Evolutionary conservation across 2,888 invertebrate species (phyloP), one percentile per base, ranked within the genome.

Genomic region (Tinea pellionella): DNA sequence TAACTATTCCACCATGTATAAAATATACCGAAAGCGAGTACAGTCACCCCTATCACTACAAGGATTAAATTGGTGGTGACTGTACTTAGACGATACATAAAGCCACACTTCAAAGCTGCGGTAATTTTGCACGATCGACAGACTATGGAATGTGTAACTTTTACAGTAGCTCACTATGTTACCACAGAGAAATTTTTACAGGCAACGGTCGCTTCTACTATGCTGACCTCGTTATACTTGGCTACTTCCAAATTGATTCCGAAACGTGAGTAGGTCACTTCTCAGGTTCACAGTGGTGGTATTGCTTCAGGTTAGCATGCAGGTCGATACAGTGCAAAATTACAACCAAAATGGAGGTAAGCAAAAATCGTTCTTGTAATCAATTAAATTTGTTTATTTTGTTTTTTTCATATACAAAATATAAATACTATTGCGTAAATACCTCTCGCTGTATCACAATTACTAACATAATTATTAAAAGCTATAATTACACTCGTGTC

Each of bases 391-490:
- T 37, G 73, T 37, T 37, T 37, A 37, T 37, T 37, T 37, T 37
- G n/a, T n/a, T n/a, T n/a, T n/a, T n/a, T n/a, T n/a, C n/a, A n/a
- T 37, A 12, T 37, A 37, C 9, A 72, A 71, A 71, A 75, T 78
- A 79, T 76, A 78, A 80, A 76, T 79, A 78, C 75, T 77, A 81
- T n/a, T 80, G 80, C 82, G 79, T 82, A 78, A 47, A 70, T 79
- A 83, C 64, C 61, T 80, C 80, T 78, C 71, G 75, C 74, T 77
- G 77, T 84, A 86, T 84, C 84, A 85, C 85, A 85, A 79, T 37
- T 80, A 79, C 77, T 74, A 69, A 42, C 7, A 4, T 15, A 24
- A 24, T 24, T 37, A 37, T 37, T 37, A 37, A 6, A 2, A 37
- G 3, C 37, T 6, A 37, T 2, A 37, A 37, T 9, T 37, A 37